These are phyloP conservation scores for Alouatta palliata DNA, from an alignment of 2,113 vertebrate species.

Conservation along the genomic window DNA sequence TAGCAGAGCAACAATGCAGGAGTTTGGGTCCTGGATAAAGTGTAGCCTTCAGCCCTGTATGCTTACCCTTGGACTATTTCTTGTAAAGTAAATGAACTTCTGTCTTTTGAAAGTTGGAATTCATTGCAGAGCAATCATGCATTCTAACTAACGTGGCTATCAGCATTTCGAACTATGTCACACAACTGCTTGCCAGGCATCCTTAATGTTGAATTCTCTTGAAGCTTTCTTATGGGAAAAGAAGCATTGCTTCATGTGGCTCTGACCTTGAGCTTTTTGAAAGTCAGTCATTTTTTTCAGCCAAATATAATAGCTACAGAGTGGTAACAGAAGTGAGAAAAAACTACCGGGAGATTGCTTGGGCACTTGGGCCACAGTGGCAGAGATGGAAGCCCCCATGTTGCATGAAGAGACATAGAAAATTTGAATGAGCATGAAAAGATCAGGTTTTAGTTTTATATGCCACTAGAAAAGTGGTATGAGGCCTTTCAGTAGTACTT, in stretches of 20 bases:
- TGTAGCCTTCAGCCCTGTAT: background rate
- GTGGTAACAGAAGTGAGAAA: background rate
- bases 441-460: constrained; percentile 6
- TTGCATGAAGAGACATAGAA: background rate
- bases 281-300: background rate
- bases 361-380: background rate
- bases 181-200: background rate
- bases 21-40: background rate
- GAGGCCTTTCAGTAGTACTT: constrained; percentile 17
- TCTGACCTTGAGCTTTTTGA: background rate
- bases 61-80: background rate
- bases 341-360: background rate
- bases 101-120: background rate
- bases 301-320: background rate
- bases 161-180: background rate
- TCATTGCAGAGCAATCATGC: background rate
- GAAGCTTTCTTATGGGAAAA: constrained; percentile 22
- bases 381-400: background rate
- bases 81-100: background rate
- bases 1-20: background rate
- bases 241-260: background rate
- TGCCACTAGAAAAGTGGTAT: constrained; percentile 14
- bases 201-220: background rate
- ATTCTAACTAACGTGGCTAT: background rate
- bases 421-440: constrained; percentile 19